Evolutionary conservation across 2,113 vertebrate genomes (phyloP).

Genomic region (Cnemophilus loriae): DNA sequence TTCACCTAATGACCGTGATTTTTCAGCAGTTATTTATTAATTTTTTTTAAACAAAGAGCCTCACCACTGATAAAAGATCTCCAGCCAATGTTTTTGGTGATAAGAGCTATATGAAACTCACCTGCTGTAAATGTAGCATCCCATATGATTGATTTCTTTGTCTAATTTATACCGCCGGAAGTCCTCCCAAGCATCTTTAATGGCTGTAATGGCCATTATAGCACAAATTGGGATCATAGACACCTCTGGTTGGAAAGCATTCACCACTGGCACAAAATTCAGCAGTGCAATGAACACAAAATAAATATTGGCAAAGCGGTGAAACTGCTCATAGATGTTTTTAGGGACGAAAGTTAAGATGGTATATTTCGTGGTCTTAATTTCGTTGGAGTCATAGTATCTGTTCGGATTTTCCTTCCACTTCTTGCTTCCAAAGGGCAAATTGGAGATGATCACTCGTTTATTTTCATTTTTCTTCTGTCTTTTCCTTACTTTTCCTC

Average conservation of each 20-base stretch:
- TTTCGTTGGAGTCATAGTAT: constrained; percentile 75
- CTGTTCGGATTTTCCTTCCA: constrained; percentile 82
- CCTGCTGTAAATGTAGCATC: constrained; percentile 86
- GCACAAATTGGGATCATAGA: constrained; percentile 83
- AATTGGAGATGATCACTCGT: constrained; percentile 79
- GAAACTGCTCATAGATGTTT: constrained; percentile 90
- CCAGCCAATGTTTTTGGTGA: constrained; percentile 7
- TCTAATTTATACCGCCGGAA: constrained; percentile 84
- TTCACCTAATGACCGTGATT: constrained; percentile 51
- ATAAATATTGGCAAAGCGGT: constrained; percentile 89
- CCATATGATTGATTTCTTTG: constrained; percentile 83
- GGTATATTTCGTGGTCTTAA: constrained; percentile 91
- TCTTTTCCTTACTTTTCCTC: constrained; percentile 62
- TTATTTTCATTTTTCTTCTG: constrained; percentile 74
- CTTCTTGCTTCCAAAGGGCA: constrained; percentile 73
- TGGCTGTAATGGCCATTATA: constrained; percentile 83
- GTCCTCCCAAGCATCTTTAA: constrained; percentile 94
- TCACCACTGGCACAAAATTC: constrained; percentile 88
- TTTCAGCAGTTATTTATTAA: background rate
- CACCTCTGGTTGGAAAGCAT: constrained; percentile 86
- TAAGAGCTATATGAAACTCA: constrained; percentile 47
- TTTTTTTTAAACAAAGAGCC: background rate
- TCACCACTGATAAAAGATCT: constrained; percentile 66
- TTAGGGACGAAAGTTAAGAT: constrained; percentile 85
- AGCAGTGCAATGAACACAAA: constrained; percentile 83